Conservation (phyloP, 2,888 invertebrate species). For the Drosophila rubida region DNA sequence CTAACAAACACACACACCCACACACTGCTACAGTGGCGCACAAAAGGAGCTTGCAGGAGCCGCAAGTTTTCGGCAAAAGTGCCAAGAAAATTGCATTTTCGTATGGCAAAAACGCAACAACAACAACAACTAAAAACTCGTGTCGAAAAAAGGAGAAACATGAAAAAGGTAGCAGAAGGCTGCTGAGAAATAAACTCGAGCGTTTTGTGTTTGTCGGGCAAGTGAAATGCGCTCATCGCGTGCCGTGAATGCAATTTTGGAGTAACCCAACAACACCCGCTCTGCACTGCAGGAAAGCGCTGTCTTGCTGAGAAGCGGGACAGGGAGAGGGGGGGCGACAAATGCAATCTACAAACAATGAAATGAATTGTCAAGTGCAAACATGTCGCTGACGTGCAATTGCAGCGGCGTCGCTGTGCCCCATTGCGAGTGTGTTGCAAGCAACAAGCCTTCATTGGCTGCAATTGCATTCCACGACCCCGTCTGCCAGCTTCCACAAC, state of each 20-base stretch:
- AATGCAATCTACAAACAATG: constrained; percentile 82
- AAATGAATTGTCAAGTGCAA: constrained; percentile 82
- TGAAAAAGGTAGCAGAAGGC: constrained; percentile 75
- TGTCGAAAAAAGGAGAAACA: constrained; percentile 38
- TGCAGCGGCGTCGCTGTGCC: constrained; percentile 33
- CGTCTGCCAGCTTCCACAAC: constrained; percentile 1
- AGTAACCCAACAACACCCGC: constrained; percentile 33
- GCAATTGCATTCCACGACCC: constrained; percentile 31
- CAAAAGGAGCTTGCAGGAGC: constrained; percentile 25
- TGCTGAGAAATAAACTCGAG: constrained; percentile 74
- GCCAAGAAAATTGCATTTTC: constrained; percentile 80
- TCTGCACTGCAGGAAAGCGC: constrained; percentile 10
- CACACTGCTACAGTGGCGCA: constrained; percentile 10
- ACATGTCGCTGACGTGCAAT: constrained; percentile 79
- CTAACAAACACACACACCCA: constrained; percentile 16
- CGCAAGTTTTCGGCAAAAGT: constrained; percentile 76
- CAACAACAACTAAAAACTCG: constrained; percentile 5
- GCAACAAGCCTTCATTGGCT: constrained; percentile 64
- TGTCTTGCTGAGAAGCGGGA: constrained; percentile 8
- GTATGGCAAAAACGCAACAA: constrained; percentile 32
- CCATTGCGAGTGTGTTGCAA: not conserved
- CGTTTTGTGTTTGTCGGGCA: constrained; percentile 66
- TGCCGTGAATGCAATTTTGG: constrained; percentile 78
- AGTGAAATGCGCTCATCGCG: constrained; percentile 76
- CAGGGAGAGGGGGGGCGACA: constrained; percentile 47